Conservation (phyloP, 2,797 vertebrate species). For the Paramormyrops hopkinsi region DNA sequence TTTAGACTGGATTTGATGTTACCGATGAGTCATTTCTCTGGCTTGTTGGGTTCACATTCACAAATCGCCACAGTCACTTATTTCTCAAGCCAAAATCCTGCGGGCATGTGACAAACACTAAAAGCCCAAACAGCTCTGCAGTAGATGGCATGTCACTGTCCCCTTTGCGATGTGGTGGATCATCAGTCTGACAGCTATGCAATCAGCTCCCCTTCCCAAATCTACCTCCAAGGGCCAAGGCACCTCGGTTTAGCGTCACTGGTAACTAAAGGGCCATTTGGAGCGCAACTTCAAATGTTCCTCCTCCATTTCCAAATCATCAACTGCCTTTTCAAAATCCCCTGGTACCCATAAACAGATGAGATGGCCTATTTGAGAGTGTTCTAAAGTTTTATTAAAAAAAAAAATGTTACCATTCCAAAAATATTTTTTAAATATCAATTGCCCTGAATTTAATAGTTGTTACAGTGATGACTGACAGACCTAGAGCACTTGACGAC, state of each 20-base stretch:
- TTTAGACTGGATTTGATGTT: not conserved
- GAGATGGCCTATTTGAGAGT: not conserved
- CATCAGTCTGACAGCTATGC: not conserved
- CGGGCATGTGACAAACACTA: not conserved
- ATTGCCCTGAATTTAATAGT: not conserved
- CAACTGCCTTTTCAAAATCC: not conserved
- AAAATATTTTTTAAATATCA: not conserved
- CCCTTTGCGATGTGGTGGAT: not conserved
- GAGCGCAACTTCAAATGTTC: not conserved
- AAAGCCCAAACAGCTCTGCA: not conserved
- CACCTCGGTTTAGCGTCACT: not conserved
- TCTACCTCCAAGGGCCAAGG: not conserved
- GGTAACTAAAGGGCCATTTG: not conserved
- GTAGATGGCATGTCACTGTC: not conserved
- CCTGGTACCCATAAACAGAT: not conserved
- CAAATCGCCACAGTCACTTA: not conserved
- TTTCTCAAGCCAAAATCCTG: not conserved
- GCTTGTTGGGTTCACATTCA: not conserved
- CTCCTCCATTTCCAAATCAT: not conserved
- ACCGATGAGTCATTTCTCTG: not conserved
- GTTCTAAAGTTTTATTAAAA: not conserved
- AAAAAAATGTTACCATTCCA: not conserved
- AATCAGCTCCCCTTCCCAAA: not conserved
- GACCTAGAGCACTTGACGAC: not conserved
- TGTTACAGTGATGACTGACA: not conserved